phyloP scores from a whole-genome alignment of 2,797 vertebrate genomes.

The Spheniscus humboldti region DNA sequence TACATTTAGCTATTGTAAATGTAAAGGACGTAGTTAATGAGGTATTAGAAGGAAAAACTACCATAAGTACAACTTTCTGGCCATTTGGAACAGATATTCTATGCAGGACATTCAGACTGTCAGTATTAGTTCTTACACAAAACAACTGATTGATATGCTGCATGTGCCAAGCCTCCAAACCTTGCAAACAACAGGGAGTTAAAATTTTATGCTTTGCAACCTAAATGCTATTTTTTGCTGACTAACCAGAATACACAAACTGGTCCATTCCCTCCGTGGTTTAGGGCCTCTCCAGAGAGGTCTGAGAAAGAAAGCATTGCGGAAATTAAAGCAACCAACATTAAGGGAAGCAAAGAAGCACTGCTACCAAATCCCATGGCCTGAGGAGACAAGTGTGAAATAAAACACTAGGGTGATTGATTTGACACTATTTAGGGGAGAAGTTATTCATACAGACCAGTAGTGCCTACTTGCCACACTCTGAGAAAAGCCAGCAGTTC shows the following conservation, averaged over 20 bases:
- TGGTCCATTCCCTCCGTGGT: background rate
- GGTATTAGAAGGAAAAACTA: background rate
- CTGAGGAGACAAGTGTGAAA: background rate
- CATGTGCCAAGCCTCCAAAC: background rate
- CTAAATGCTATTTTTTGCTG: background rate
- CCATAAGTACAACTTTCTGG: background rate
- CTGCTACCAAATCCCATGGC: background rate
- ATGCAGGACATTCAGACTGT: background rate
- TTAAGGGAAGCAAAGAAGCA: background rate
- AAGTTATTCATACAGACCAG: background rate
- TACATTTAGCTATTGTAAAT: background rate
- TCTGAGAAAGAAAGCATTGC: background rate
- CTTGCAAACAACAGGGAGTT: background rate
- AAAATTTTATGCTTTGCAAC: background rate
- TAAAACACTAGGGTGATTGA: background rate
- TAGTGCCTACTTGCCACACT: background rate
- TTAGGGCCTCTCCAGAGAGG: background rate
- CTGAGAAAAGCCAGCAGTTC: background rate
- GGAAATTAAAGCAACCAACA: background rate
- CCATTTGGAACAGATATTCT: background rate
- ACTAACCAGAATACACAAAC: background rate
- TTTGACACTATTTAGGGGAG: background rate
- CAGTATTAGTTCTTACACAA: background rate
- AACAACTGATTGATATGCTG: background rate
- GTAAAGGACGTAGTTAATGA: slow-evolving; percentile 1